Percentiles rank a stretch among this genome's conserved stretches.
Evolutionary conservation across 2,797 vertebrate genomes (phyloP).

Genomic region (Etheostoma perlongum): DNA sequence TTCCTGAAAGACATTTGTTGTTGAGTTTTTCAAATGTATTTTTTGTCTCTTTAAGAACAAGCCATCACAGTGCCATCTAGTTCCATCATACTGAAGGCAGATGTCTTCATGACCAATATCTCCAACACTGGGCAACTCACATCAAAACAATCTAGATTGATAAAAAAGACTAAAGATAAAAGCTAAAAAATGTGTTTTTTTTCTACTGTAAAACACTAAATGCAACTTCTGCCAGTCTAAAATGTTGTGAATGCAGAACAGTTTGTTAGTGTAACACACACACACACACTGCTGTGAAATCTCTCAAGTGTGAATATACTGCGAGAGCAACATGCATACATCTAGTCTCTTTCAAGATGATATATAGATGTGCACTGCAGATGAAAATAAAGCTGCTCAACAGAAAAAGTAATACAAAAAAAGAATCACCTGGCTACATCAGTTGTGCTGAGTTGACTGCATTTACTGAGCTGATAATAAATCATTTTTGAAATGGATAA

Average conservation of each 20-base stretch:
- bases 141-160: too few species aligned
- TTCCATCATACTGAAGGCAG: too few species aligned
- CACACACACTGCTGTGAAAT: constrained; percentile 10
- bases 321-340: constrained; percentile 28
- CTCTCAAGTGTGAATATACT: constrained; percentile 37
- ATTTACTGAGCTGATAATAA: constrained; percentile 9
- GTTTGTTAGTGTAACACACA: constrained; percentile 6
- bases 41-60: too few species aligned
- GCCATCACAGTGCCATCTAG: too few species aligned
- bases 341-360: constrained; percentile 24
- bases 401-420: background rate
- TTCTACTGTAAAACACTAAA: constrained; percentile 10
- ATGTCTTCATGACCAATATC: too few species aligned
- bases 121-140: too few species aligned
- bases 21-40: too few species aligned
- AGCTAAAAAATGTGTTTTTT: too few species aligned
- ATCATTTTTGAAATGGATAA: constrained; percentile 1
- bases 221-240: constrained; percentile 18
- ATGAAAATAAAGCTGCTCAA: constrained; percentile 12
- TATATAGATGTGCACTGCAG: background rate
- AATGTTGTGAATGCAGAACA: constrained; percentile 26
- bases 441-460: background rate
- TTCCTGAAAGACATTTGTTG: too few species aligned
- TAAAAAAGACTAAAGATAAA: too few species aligned
- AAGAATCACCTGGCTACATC: constrained; percentile 17